Conservation (phyloP, 2,888 invertebrate species). For the Ariolimax columbianus region DNA sequence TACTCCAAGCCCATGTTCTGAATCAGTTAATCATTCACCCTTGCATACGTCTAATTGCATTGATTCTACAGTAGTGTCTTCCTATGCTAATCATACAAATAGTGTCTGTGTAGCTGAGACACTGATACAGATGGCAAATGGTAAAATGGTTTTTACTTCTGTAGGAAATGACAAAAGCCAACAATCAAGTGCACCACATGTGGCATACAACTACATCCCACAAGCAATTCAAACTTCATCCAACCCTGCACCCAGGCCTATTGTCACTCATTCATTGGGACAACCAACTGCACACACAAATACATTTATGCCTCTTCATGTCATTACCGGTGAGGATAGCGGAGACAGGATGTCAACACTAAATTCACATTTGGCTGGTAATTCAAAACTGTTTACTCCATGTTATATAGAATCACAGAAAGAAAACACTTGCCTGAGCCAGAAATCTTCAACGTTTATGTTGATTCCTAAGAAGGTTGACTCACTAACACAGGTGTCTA, state of each 20-base stretch:
- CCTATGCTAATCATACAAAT: conserved; percentile 19
- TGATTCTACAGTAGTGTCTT: conserved; percentile 1
- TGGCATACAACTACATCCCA: neutral
- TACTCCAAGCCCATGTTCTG: neutral
- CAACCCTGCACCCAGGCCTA: neutral
- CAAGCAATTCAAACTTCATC: neutral
- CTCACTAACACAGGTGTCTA: neutral
- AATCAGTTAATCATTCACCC: neutral
- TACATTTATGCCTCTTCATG: conserved; percentile 20
- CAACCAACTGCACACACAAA: neutral
- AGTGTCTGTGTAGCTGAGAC: conserved; percentile 44
- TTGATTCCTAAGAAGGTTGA: neutral
- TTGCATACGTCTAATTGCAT: neutral
- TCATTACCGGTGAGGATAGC: neutral
- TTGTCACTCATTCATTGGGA: neutral
- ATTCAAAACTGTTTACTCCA: neutral
- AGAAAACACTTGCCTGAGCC: neutral
- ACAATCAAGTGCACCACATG: neutral
- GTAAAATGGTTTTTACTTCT: conserved; percentile 10
- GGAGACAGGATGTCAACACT: neutral
- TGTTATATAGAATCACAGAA: neutral
- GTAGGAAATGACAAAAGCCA: neutral
- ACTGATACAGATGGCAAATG: conserved; percentile 45
- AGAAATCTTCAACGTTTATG: neutral
- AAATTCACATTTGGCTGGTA: neutral